phyloP scores from a whole-genome alignment of 2,113 vertebrate species.

The Entomyzon cyanotis region DNA sequence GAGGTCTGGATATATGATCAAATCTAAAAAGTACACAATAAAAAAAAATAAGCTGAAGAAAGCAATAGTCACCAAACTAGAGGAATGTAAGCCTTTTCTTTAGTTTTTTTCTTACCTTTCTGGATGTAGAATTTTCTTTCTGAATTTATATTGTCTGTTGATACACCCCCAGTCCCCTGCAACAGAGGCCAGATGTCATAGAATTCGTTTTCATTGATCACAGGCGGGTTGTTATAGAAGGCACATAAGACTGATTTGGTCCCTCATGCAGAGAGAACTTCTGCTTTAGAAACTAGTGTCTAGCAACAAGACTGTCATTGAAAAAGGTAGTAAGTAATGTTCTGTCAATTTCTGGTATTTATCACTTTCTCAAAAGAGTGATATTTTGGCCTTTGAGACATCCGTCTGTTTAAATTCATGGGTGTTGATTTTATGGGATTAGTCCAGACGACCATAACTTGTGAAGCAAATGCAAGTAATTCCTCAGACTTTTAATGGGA shows the following conservation, averaged over 20 bases:
- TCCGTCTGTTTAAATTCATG: conserved; percentile 55
- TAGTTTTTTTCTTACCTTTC: background rate
- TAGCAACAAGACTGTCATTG: background rate
- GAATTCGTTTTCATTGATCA: background rate
- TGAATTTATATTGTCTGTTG: background rate
- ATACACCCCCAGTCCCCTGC: accelerated
- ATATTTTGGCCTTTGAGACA: conserved; percentile 45
- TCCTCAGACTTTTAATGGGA: conserved; percentile 11
- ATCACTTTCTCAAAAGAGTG: background rate
- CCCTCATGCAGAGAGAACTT: background rate
- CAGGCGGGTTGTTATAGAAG: background rate
- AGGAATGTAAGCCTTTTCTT: background rate
- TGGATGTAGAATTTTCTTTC: background rate
- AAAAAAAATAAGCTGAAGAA: background rate
- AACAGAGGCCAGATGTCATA: background rate
- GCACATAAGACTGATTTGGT: background rate
- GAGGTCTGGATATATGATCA: background rate
- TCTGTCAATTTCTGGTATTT: background rate
- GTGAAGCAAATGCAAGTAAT: conserved; percentile 15
- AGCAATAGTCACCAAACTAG: background rate
- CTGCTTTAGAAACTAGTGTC: background rate
- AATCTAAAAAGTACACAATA: background rate
- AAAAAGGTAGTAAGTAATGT: background rate
- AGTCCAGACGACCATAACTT: conserved; percentile 6
- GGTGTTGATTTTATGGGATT: conserved; percentile 67